A percentile compares a stretch with the other conserved stretches of the same genome.
These are phyloP conservation scores for Volucella inanis DNA, from an alignment of 2,888 invertebrate genomes.

Conservation along the genomic window DNA sequence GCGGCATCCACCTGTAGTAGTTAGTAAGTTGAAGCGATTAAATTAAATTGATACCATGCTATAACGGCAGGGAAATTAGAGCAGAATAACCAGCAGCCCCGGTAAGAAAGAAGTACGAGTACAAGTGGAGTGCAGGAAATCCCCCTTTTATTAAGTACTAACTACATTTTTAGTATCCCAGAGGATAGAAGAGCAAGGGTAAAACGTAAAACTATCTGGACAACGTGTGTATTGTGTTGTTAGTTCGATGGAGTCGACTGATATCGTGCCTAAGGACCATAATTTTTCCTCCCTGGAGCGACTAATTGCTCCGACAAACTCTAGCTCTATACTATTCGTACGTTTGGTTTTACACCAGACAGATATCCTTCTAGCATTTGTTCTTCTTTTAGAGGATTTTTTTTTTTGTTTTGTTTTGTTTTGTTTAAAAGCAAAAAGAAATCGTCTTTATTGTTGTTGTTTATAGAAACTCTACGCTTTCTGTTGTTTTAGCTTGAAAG, in stretches of 20 bases:
- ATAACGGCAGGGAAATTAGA: conserved; percentile 43
- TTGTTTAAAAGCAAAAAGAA: conserved; percentile 15
- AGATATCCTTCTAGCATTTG: conserved; percentile 63
- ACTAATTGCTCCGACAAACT: conserved; percentile 68
- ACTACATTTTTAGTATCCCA: conserved; percentile 60
- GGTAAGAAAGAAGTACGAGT: conserved; percentile 45
- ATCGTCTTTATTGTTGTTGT: conserved; percentile 1
- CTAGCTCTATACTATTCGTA: conserved; percentile 7
- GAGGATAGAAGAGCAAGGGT: conserved; percentile 11
- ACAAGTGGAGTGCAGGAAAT: neutral
- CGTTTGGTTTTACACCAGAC: conserved; percentile 48
- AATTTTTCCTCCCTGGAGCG: conserved; percentile 61
- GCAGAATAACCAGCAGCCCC: conserved; percentile 33
- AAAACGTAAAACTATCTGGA: conserved; percentile 24
- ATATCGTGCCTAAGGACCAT: conserved; percentile 67
- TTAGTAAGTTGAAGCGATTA: conserved; percentile 52
- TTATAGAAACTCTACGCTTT: neutral
- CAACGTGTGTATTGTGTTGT: conserved; percentile 34
- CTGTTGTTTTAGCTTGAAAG: neutral
- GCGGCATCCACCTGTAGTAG: conserved; percentile 64
- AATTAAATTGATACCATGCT: conserved; percentile 63
- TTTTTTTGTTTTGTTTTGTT: conserved; percentile 10
- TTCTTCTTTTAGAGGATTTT: conserved; percentile 25
- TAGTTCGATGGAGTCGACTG: conserved; percentile 63
- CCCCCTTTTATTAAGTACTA: conserved; percentile 66